phyloP scores from a whole-genome alignment of 2,113 vertebrate species.

The Silurus glanis region DNA sequence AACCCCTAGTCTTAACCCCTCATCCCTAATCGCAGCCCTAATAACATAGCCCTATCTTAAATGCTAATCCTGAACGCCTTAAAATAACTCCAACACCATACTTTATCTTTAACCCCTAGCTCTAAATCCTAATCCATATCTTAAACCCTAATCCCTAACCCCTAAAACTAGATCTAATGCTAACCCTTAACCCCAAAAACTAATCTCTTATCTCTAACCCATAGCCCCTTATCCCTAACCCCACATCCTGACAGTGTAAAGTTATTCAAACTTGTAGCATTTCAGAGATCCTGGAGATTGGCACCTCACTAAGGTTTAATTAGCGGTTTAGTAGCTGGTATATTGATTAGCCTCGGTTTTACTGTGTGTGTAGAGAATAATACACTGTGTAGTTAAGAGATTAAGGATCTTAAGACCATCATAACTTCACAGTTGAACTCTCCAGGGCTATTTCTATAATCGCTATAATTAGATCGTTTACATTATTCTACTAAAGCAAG shows the following conservation, averaged over 20 bases:
- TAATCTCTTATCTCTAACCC: background rate
- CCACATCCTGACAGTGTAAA: background rate
- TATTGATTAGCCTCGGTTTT: background rate
- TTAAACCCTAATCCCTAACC: too few species aligned
- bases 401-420: background rate
- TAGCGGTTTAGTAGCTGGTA: background rate
- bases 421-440: background rate
- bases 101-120: too few species aligned
- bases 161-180: too few species aligned
- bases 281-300: background rate
- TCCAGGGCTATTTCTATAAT: background rate
- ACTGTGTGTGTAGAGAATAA: background rate
- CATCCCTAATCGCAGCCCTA: too few species aligned
- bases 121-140: too few species aligned
- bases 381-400: background rate
- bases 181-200: background rate
- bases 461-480: background rate
- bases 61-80: too few species aligned
- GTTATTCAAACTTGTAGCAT: background rate
- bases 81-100: too few species aligned
- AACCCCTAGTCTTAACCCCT: too few species aligned
- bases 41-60: too few species aligned
- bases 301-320: background rate
- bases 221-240: background rate
- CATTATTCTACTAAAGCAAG: background rate